Percentiles rank a stretch among this genome's conserved stretches.
These are phyloP conservation scores for Mactromeris polynyma DNA, from an alignment of 2,888 invertebrate species.

Conservation along the genomic window DNA sequence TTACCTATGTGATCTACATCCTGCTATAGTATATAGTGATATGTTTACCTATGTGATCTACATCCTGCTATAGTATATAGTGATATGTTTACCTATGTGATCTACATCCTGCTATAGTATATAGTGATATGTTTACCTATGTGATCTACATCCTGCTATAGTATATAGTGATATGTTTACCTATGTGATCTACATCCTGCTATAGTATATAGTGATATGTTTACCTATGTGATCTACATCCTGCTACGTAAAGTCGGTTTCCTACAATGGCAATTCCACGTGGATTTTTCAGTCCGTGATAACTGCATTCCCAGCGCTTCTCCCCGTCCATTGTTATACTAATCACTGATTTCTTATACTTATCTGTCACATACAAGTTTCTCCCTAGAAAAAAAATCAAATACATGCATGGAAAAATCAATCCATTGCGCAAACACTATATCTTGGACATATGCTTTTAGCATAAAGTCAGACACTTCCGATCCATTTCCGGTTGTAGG, in stretches of 20 bases:
- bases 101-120: too few species aligned
- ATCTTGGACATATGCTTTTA: conserved; percentile 10
- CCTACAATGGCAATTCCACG: conserved; percentile 70
- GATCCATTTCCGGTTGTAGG: neutral
- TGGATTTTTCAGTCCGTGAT: conserved; percentile 71
- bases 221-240: conserved; percentile 70
- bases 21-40: too few species aligned
- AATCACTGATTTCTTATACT: conserved; percentile 71
- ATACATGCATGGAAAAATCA: neutral
- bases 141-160: too few species aligned
- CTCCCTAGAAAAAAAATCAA: conserved; percentile 63
- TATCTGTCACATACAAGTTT: conserved; percentile 69
- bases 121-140: too few species aligned
- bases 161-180: too few species aligned
- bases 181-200: too few species aligned
- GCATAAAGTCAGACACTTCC: neutral
- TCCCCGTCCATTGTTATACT: conserved; percentile 69
- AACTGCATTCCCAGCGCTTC: conserved; percentile 70
- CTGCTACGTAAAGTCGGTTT: conserved; percentile 70
- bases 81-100: too few species aligned
- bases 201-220: too few species aligned
- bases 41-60: too few species aligned
- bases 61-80: too few species aligned
- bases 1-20: too few species aligned
- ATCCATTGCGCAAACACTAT: neutral